Conservation (phyloP, 2,113 vertebrate species). For the Pantherophis guttatus region DNA sequence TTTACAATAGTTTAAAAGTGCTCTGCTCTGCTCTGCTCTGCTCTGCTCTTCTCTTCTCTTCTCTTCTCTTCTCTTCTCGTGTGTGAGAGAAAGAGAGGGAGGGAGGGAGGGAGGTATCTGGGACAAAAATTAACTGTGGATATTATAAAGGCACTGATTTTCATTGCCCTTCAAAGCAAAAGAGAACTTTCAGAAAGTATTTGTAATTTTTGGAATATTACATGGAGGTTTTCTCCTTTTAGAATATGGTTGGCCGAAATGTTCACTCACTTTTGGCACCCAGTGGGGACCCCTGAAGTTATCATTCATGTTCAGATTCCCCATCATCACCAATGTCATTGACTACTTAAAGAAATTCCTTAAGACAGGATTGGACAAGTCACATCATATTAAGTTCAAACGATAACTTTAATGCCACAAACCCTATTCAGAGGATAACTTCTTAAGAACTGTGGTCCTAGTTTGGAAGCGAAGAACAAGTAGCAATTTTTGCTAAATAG, state of each 20-base stretch:
- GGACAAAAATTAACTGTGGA: background rate
- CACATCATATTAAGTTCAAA: background rate
- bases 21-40: no score
- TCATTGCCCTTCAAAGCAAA: background rate
- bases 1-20: background rate
- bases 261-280: background rate
- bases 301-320: background rate
- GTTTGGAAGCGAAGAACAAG: background rate
- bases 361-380: background rate
- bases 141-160: background rate
- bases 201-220: background rate
- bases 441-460: background rate
- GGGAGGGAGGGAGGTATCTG: no score
- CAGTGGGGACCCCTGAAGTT: background rate
- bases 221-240: background rate
- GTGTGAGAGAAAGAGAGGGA: no score
- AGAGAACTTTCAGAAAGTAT: background rate
- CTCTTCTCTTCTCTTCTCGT: no score
- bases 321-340: background rate
- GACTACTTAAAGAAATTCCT: background rate
- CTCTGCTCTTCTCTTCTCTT: no score
- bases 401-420: background rate
- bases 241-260: background rate
- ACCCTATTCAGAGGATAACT: background rate
- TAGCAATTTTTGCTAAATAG: background rate